phyloP scores from a whole-genome alignment of 2,797 vertebrate genomes.

The Rhynchonycteris naso region DNA sequence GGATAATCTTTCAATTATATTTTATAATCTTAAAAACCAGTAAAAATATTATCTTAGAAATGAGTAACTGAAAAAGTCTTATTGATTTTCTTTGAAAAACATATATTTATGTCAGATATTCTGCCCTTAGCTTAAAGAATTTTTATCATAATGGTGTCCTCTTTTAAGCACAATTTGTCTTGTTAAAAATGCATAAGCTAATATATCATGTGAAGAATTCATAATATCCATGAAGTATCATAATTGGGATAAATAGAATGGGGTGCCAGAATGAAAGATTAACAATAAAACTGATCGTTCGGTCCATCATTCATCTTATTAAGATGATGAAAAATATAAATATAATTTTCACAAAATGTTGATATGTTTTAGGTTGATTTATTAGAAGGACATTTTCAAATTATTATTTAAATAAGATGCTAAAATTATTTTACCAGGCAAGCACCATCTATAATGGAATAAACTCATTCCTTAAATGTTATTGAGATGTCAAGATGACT shows the following conservation, averaged over 20 bases:
- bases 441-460: background rate
- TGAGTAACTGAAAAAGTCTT: background rate
- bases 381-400: constrained; percentile 54
- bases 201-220: constrained; percentile 53
- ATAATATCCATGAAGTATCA: constrained; percentile 13
- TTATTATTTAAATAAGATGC: constrained; percentile 42
- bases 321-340: constrained; percentile 63
- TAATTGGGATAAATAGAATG: constrained; percentile 70
- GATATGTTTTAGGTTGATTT: constrained; percentile 53
- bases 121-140: background rate
- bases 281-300: constrained; percentile 39
- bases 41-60: background rate
- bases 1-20: background rate
- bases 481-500: background rate
- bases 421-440: background rate
- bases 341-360: constrained; percentile 33
- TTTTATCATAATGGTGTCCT: constrained; percentile 6
- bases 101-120: background rate
- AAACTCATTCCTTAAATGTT: background rate
- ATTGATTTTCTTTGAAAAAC: background rate
- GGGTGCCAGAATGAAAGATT: constrained; percentile 60
- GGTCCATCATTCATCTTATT: constrained; percentile 63
- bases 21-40: background rate
- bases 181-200: constrained; percentile 46
- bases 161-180: constrained; percentile 44